Evolutionary conservation across 2,113 vertebrate species (phyloP), one percentile per base, ranked within the genome.

Genomic region (Tetrax tetrax): DNA sequence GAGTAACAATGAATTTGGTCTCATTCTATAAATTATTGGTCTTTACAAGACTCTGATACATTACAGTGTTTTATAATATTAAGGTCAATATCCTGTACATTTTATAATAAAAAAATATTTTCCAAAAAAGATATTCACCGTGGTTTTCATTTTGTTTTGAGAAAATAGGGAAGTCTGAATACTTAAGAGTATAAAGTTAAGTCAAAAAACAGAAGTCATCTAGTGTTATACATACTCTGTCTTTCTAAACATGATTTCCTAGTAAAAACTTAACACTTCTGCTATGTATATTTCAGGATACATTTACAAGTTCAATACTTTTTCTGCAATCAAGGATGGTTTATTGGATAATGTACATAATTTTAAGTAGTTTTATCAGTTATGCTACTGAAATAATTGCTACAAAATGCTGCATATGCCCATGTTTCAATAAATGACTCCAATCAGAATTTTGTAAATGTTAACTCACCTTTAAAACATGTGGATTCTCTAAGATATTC

Each of bases 21-120:
- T 98, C 98, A 95, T 98, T 97, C 97, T 96, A 98, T 99, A 99
- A 99, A 98, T 99, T 98, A 99, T 99, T 99, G 98, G 98, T 99
- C 98, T 98, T 98, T 98, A 98, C 96, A 98, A 98, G 98, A 98
- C 97, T 98, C 93, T 97, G 96, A 94, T 98, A 91, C 95, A 87
- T 96, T 93, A 91, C 96, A 96, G 95, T 98, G 97, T 98, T 98
- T 96, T 98, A 97, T 98, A 98, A 96, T 95, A 96, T 95, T 97
- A 98, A 98, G 96, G 95, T 98, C 98, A 95, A 97, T 98, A 97
- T 98, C 98, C 97, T 98, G 97, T 98, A 97, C 95, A 97, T 98
- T 97, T 97, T 98, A 95, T 97, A 98, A 98, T 98, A 97, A 98
- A 98, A 98, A 94, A 97, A 85, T 97, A 95, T 98, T 98, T 98